Evolutionary conservation across 2,797 vertebrate species (phyloP).

Genomic region (Gallinago stenura): DNA sequence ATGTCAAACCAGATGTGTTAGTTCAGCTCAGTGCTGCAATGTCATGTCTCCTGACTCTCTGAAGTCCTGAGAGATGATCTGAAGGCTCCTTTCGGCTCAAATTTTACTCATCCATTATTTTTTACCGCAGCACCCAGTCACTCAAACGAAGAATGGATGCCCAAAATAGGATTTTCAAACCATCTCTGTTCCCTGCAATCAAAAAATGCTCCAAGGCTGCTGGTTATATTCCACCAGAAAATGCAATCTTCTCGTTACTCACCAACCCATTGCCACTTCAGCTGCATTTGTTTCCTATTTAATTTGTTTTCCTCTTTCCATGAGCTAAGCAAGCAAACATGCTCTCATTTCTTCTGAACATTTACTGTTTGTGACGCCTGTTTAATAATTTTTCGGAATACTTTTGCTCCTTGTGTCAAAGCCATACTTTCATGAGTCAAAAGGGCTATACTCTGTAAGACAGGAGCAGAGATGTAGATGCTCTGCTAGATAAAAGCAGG

Average conservation of each 20-base stretch:
- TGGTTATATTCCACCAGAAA: neutral
- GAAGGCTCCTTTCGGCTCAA: slow-evolving; percentile 1
- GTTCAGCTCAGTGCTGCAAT: slow-evolving; percentile 22
- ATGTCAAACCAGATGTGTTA: neutral
- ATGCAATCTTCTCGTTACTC: neutral
- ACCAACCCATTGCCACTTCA: neutral
- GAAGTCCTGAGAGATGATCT: neutral
- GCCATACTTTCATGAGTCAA: neutral
- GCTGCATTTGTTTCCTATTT: neutral
- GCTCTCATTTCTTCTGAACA: neutral
- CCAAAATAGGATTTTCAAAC: slow-evolving; percentile 16
- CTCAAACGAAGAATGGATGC: neutral
- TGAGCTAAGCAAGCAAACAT: neutral
- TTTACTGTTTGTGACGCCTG: neutral
- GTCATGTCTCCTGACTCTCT: neutral
- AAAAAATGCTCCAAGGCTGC: neutral
- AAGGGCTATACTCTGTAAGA: neutral
- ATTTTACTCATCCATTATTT: slow-evolving; percentile 29
- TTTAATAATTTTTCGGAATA: neutral
- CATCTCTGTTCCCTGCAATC: neutral
- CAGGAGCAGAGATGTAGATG: neutral
- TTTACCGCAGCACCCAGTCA: neutral
- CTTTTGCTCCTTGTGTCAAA: neutral
- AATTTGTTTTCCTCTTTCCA: neutral
- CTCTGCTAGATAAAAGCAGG: neutral